Conservation (phyloP, 2,888 invertebrate species). For the Drosophila flavopinicola region DNA sequence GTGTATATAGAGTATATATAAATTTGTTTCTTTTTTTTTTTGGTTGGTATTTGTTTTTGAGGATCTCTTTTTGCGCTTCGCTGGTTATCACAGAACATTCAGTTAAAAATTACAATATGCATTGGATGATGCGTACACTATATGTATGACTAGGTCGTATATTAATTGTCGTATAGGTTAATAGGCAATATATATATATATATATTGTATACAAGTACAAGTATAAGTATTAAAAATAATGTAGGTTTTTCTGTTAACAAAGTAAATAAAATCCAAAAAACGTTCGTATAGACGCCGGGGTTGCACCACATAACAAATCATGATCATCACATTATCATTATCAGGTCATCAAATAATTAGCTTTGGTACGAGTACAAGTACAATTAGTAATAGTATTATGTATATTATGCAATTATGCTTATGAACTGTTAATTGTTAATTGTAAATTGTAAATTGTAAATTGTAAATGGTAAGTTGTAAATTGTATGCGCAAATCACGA, state of each 20-base stretch:
- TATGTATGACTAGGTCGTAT: slow-evolving; percentile 59
- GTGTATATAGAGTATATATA: slow-evolving; percentile 9
- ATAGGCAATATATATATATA: slow-evolving; percentile 54
- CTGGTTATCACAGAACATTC: slow-evolving; percentile 75
- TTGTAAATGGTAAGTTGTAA: too few species aligned
- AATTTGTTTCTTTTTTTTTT: slow-evolving; percentile 28
- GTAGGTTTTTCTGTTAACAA: slow-evolving; percentile 31
- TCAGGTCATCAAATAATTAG: slow-evolving; percentile 61
- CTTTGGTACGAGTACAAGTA: slow-evolving; percentile 47
- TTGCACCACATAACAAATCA: slow-evolving; percentile 79
- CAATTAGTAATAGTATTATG: slow-evolving; percentile 37
- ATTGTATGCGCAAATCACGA: slow-evolving; percentile 76
- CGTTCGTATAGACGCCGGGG: slow-evolving; percentile 72
- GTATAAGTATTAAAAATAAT: slow-evolving; percentile 61
- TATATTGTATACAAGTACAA: slow-evolving; percentile 56
- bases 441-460: too few species aligned
- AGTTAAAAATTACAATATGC: slow-evolving; percentile 78
- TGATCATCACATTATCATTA: slow-evolving; percentile 58
- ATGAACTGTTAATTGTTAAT: slow-evolving; percentile 34
- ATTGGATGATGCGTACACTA: slow-evolving; percentile 78
- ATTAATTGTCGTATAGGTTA: slow-evolving; percentile 52
- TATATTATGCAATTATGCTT: slow-evolving; percentile 52
- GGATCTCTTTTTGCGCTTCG: slow-evolving; percentile 58
- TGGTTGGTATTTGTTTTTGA: slow-evolving; percentile 33
- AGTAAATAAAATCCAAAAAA: slow-evolving; percentile 72